Conservation (phyloP, 2,888 invertebrate species). For the Cataglyphis altisquamis region DNA sequence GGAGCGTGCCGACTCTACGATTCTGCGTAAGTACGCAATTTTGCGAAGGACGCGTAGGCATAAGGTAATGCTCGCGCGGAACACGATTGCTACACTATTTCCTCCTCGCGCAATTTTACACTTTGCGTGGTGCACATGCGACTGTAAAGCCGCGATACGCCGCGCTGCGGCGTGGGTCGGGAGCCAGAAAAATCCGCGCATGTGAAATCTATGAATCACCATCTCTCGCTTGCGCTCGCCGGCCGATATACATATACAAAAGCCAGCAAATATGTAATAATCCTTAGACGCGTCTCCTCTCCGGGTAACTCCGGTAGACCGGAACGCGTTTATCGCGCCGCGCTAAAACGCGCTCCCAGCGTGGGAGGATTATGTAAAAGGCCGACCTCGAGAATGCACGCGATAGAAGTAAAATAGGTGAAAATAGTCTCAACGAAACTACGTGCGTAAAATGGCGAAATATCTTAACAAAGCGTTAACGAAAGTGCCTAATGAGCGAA, state of each 20-base stretch:
- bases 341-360: slow-evolving; percentile 59
- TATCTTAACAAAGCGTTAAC: slow-evolving; percentile 54
- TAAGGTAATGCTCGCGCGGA: slow-evolving; percentile 64
- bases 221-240: slow-evolving; percentile 18
- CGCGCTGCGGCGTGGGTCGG: slow-evolving; percentile 70
- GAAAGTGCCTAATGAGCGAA: slow-evolving; percentile 59
- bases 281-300: slow-evolving; percentile 63
- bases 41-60: slow-evolving; percentile 69
- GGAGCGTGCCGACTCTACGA: slow-evolving; percentile 29
- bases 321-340: slow-evolving; percentile 65
- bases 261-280: slow-evolving; percentile 36
- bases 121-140: slow-evolving; percentile 45
- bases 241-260: slow-evolving; percentile 12
- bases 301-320: slow-evolving; percentile 61
- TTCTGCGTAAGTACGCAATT: slow-evolving; percentile 63
- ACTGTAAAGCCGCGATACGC: slow-evolving; percentile 19
- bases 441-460: slow-evolving; percentile 58
- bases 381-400: slow-evolving; percentile 65
- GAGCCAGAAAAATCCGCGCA: slow-evolving; percentile 62
- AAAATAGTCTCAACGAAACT: slow-evolving; percentile 44
- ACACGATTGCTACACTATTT: slow-evolving; percentile 74
- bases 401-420: slow-evolving; percentile 66
- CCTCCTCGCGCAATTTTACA: slow-evolving; percentile 72
- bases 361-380: slow-evolving; percentile 73
- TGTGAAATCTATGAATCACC: slow-evolving; percentile 75